Base-by-base conservation (phyloP, 1,140 invertebrate species). In the Lepidurus packardi region DNA sequence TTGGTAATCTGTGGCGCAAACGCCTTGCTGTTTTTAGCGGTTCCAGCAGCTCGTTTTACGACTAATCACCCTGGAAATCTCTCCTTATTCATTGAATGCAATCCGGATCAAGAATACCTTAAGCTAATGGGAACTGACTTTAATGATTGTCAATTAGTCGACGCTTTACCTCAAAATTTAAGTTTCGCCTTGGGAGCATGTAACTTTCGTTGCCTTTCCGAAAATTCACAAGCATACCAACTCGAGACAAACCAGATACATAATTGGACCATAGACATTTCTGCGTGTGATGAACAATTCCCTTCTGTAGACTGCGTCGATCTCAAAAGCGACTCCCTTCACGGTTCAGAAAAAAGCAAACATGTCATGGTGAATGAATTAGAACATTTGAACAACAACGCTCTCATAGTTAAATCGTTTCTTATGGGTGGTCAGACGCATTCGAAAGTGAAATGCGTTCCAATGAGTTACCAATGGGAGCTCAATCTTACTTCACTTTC, bases 11-110 rank as follows among this genome's bases (percentile, higher is more conserved):
- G 45, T n/a, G 45, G 41, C n/a, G 45, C 73, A 21, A 79, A 47
- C 1, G 78, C 77, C 1, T 43, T 82, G 11, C 73, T 80, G 53
- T 81, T 82, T 44, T 78, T 81, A 8, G 79, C 77, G 16, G 78
- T 82, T n/a, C 81, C 81, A n/a, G 21, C 73, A 7, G 81, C 73
- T 24, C 78, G 80, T 16, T 73, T 43, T 7, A 77, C 73, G 1
- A 43, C 25, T 1, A 65, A 76, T 21, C 65, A 76, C 25, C 78
- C 78, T 11, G 25, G 24, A 8, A 73, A 79, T 77, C 41, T 79
- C 6, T 43, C 42, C 1, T n/a, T 79, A n/a, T 75, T 44, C 7
- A 8, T 77, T 1, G 43, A 34, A 4, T 79, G 78, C 73, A 13
- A 41, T 2, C n/a, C 13, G 0, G 44, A 79, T 24, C 34, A 73